phyloP scores from a whole-genome alignment of 1,140 invertebrate species.

The Lordiphosa mommai region DNA sequence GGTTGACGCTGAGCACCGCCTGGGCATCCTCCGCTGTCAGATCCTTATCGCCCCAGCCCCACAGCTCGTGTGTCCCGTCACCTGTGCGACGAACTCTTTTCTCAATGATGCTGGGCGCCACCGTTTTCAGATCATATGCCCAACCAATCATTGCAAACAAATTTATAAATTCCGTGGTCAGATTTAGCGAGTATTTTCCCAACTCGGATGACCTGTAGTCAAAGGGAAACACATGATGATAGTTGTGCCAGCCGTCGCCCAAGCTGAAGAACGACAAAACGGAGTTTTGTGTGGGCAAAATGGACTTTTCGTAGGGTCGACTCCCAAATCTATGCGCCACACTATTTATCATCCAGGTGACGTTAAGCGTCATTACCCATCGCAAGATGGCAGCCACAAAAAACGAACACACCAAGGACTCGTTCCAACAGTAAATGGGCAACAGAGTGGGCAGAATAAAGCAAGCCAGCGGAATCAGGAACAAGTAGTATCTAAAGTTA shows the following conservation, averaged over 20 bases:
- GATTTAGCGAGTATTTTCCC: conserved; percentile 88
- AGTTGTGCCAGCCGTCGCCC: conserved; percentile 96
- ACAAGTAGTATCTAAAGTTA: conserved; percentile 86
- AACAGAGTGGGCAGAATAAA: conserved; percentile 92
- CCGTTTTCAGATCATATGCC: conserved; percentile 92
- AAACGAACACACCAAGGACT: conserved; percentile 88
- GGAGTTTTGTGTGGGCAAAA: conserved; percentile 87
- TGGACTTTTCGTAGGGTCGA: conserved; percentile 92
- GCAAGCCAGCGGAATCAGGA: conserved; percentile 89
- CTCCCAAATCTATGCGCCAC: conserved; percentile 94
- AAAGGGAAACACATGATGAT: conserved; percentile 95
- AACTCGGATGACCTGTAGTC: conserved; percentile 93
- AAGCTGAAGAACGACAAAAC: conserved; percentile 85
- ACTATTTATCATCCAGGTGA: conserved; percentile 97
- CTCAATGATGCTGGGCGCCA: conserved; percentile 85
- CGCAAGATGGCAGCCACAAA: conserved; percentile 90
- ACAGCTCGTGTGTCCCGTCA: conserved; percentile 87
- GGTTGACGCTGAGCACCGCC: conserved; percentile 82
- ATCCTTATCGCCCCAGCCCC: conserved; percentile 91
- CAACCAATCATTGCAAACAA: conserved; percentile 89
- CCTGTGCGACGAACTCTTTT: conserved; percentile 86
- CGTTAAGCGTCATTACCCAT: conserved; percentile 91
- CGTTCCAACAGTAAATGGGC: conserved; percentile 91
- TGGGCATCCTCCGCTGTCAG: conserved; percentile 84
- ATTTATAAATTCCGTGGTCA: conserved; percentile 91